Conservation (phyloP, 2,113 vertebrate genomes). For the Erinaceus europaeus region DNA sequence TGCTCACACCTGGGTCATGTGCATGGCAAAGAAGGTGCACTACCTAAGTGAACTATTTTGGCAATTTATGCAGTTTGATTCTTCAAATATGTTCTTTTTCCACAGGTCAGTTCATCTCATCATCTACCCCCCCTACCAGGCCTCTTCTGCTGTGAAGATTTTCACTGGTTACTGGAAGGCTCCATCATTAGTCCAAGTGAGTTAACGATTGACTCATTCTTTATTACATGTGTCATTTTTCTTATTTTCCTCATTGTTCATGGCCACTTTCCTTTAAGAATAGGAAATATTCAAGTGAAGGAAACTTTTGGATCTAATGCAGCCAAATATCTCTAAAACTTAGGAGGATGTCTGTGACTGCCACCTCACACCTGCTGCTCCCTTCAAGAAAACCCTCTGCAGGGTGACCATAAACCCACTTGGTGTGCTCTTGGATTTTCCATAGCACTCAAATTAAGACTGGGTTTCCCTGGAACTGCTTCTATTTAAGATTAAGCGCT, state of each 20-base stretch:
- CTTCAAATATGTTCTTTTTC: not conserved
- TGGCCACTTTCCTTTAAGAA: not conserved
- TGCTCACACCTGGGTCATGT: no score
- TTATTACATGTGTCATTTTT: not conserved
- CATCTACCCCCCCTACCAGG: no score
- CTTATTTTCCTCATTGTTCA: not conserved
- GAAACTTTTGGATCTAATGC: not conserved
- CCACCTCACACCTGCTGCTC: rapidly evolving
- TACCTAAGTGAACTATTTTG: no score
- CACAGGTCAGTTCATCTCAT: not conserved
- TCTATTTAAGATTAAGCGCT: not conserved
- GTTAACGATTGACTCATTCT: not conserved
- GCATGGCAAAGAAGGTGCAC: no score
- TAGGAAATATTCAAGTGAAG: no score
- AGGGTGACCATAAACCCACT: not conserved
- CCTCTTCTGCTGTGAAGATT: not conserved
- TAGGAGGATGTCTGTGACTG: not conserved
- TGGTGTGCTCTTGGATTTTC: not conserved
- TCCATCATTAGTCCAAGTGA: not conserved
- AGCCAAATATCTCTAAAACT: not conserved
- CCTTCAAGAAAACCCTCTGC: not conserved
- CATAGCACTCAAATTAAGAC: not conserved
- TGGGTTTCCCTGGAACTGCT: not conserved
- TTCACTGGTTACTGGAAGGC: not conserved
- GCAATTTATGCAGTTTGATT: not conserved